phyloP scores from a whole-genome alignment of 2,888 invertebrate genomes.

The Monopis laevigella region DNA sequence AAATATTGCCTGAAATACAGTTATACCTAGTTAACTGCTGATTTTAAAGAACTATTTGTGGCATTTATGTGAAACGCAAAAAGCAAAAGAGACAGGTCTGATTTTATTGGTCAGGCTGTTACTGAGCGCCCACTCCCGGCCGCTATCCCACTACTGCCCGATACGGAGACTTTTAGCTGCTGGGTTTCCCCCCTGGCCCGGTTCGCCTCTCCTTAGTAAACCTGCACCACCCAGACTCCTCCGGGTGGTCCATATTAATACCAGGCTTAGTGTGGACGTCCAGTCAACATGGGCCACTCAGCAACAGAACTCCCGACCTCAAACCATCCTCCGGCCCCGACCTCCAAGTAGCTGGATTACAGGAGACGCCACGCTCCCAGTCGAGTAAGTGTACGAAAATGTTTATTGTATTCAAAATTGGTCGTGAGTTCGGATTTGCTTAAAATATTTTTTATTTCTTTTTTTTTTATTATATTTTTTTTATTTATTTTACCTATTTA shows the following conservation, averaged over 20 bases:
- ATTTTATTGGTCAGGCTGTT: conserved; percentile 76
- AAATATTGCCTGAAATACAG: no score
- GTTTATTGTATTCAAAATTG: no score
- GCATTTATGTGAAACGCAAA: no score
- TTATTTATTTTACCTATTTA: no score
- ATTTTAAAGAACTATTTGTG: no score
- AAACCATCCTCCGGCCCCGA: conserved; percentile 90
- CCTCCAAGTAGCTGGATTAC: conserved; percentile 98
- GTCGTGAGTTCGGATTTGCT: conserved; percentile 24
- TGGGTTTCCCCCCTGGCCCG: conserved; percentile 99
- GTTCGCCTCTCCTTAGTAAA: conserved; percentile 97
- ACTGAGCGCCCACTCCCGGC: conserved; percentile 92
- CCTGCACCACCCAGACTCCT: conserved; percentile 52
- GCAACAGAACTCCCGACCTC: conserved; percentile 75
- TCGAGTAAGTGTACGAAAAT: conserved; percentile 32
- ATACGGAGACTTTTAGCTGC: conserved; percentile 99
- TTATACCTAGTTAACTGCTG: no score
- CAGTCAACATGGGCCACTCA: conserved; percentile 24
- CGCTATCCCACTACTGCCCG: conserved; percentile 98
- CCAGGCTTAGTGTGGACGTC: conserved; percentile 13
- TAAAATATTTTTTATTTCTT: no score
- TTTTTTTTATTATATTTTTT: no score
- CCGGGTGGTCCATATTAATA: conserved; percentile 4
- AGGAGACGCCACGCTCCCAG: conserved; percentile 98
- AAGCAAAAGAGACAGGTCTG: conserved; percentile 54